These are phyloP conservation scores for Phrynocephalus guinanensis DNA, from an alignment of 2,797 vertebrate species.

Conservation along the genomic window DNA sequence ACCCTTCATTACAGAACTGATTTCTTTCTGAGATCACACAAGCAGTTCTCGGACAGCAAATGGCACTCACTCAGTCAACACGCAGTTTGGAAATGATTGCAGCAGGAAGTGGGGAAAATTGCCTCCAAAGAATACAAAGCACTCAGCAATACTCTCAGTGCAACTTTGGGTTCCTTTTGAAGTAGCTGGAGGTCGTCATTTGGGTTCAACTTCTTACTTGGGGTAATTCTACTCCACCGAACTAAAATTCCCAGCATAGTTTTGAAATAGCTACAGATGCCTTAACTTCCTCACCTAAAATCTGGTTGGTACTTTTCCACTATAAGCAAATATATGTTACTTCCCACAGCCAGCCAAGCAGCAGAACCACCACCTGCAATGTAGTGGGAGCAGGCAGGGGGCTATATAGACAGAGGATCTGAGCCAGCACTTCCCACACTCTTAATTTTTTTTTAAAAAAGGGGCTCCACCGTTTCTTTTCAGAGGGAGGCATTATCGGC, in stretches of 20 bases:
- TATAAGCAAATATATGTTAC: conserved; percentile 20
- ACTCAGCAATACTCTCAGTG: neutral
- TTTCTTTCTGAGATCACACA: neutral
- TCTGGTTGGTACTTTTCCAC: neutral
- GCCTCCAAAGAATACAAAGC: neutral
- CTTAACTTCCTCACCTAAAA: conserved; percentile 65
- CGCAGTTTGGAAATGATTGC: neutral
- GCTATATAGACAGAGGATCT: neutral
- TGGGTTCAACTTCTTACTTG: conserved; percentile 55
- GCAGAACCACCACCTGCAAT: neutral
- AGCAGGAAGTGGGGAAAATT: neutral
- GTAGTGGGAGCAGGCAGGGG: neutral
- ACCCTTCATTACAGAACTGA: neutral
- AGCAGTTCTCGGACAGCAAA: neutral
- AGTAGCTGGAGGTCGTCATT: conserved; percentile 51
- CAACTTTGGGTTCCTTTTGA: conserved; percentile 59
- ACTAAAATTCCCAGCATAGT: conserved; percentile 67
- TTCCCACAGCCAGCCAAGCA: conserved; percentile 10
- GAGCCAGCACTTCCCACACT: neutral
- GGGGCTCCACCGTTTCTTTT: neutral
- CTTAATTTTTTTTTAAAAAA: neutral
- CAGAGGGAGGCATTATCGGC: neutral
- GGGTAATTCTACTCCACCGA: conserved; percentile 71
- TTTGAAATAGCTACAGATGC: conserved; percentile 64
- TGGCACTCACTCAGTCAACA: neutral